Evolutionary conservation across 2,113 vertebrate species (phyloP).

Genomic region (Plecturocebus donacophilus): DNA sequence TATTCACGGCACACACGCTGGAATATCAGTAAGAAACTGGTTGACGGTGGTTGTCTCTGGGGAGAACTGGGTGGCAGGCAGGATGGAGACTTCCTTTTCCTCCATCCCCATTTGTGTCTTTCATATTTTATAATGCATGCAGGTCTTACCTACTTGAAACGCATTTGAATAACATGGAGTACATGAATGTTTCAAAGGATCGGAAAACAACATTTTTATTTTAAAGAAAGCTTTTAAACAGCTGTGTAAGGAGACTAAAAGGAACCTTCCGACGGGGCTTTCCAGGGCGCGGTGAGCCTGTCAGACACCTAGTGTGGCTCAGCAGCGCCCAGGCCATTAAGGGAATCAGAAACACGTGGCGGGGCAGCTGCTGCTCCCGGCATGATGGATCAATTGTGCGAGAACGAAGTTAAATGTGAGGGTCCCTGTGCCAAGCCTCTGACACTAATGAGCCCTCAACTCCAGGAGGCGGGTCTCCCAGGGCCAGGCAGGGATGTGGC

Average conservation of each 20-base stretch:
- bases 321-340: neutral
- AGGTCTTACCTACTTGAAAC: neutral
- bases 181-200: neutral
- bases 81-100: neutral
- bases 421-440: conserved; percentile 19
- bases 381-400: conserved; percentile 19
- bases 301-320: neutral
- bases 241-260: neutral
- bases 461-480: neutral
- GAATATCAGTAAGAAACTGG: too few relatives aligned
- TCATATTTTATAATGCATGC: neutral
- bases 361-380: accelerated
- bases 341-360: conserved; percentile 63
- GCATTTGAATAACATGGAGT: neutral
- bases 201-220: neutral
- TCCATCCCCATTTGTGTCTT: accelerated
- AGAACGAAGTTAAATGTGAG: neutral
- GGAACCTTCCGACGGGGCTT: neutral
- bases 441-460: conserved; percentile 46
- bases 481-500: neutral
- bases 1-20: accelerated
- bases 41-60: accelerated
- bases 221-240: neutral
- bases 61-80: neutral
- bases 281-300: neutral